These are phyloP conservation scores for Pseudolaguvia tuberculata DNA, from an alignment of 2,113 vertebrate species.

Conservation along the genomic window DNA sequence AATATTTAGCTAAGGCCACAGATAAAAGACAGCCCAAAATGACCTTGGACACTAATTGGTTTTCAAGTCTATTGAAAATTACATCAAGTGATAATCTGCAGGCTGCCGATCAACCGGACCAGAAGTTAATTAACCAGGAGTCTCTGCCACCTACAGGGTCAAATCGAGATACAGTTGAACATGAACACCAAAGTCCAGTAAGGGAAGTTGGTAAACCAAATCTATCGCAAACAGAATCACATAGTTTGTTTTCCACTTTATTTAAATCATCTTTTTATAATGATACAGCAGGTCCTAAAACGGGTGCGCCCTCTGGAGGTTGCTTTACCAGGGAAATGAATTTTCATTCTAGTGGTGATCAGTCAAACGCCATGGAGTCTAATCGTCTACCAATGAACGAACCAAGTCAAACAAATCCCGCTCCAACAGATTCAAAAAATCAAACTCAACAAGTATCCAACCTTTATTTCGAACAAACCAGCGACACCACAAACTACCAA, in stretches of 20 bases:
- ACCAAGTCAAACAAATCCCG: conserved; percentile 40
- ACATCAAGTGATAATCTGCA: conserved; percentile 35
- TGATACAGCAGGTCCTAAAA: conserved; percentile 29
- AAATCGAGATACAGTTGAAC: conserved; percentile 43
- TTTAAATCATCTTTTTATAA: conserved; percentile 59
- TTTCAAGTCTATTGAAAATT: conserved; percentile 62
- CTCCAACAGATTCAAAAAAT: conserved; percentile 28
- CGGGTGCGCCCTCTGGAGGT: conserved; percentile 49
- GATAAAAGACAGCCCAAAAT: conserved; percentile 39
- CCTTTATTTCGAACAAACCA: background rate
- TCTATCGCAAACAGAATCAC: conserved; percentile 52
- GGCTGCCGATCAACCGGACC: conserved; percentile 6
- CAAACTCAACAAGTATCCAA: conserved; percentile 45
- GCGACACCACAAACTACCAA: conserved; percentile 16
- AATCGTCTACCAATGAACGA: conserved; percentile 50
- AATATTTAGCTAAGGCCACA: conserved; percentile 20
- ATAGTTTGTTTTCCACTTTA: conserved; percentile 58
- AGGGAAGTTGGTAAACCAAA: conserved; percentile 20
- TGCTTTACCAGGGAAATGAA: conserved; percentile 68
- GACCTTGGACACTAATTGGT: conserved; percentile 63
- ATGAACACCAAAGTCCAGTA: conserved; percentile 43
- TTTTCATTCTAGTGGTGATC: conserved; percentile 58
- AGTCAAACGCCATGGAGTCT: conserved; percentile 42
- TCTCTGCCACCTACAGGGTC: conserved; percentile 31
- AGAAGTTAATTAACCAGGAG: conserved; percentile 9